These are phyloP conservation scores for Artibeus jamaicensis DNA, from an alignment of 2,797 vertebrate species.

Conservation along the genomic window DNA sequence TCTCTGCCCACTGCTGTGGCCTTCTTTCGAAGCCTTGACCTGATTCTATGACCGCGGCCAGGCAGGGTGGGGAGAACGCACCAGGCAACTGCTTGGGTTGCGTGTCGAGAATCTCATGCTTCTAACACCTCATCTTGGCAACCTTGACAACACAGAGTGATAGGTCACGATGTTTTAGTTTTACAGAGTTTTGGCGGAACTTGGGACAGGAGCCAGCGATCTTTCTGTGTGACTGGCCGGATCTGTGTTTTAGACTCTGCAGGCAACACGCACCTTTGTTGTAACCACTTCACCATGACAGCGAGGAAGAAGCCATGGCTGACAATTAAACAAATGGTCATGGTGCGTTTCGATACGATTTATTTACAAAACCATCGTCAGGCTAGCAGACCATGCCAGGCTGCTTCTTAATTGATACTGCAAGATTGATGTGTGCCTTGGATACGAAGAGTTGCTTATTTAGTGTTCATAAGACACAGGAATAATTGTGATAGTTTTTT, in stretches of 20 bases:
- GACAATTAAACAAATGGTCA: neutral
- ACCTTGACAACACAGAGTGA: neutral
- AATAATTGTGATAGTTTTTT: neutral
- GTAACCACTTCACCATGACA: neutral
- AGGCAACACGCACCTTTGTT: neutral
- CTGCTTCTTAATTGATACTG: neutral
- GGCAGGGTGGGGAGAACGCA: too few species aligned
- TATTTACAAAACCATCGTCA: neutral
- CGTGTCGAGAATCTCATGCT: neutral
- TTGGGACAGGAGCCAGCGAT: neutral
- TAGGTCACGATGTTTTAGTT: neutral
- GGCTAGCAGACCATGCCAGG: neutral
- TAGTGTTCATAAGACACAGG: neutral
- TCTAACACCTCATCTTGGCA: neutral
- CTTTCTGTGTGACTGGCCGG: neutral
- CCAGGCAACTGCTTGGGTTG: too few species aligned
- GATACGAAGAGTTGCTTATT: neutral
- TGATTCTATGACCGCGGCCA: neutral
- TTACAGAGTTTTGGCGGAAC: neutral
- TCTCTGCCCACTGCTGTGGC: fast-evolving
- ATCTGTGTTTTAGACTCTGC: neutral
- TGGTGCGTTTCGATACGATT: neutral
- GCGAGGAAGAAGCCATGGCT: neutral
- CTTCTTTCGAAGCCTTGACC: neutral
- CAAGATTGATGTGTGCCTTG: neutral